A percentile compares a stretch with the other conserved stretches of the same genome.
These are phyloP conservation scores for Alectura lathami DNA, from an alignment of 2,113 vertebrate genomes.

Conservation along the genomic window DNA sequence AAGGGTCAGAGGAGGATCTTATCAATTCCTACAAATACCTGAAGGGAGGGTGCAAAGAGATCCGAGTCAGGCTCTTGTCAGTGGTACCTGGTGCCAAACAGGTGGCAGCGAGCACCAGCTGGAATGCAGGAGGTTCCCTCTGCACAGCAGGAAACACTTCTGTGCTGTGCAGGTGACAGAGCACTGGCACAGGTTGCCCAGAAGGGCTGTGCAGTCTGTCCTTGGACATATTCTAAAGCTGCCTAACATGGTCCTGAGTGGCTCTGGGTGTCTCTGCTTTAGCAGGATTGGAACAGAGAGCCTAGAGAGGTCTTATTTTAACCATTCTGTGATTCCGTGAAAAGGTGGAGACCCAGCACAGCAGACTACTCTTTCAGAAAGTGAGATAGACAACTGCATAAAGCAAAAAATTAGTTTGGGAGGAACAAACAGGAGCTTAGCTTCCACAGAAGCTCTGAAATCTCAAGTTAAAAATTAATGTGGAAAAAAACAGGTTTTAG, in stretches of 20 bases:
- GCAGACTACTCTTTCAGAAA: neutral
- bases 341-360: neutral
- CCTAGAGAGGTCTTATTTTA: neutral
- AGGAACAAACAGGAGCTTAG: neutral
- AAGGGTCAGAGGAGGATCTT: neutral
- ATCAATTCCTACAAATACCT: neutral
- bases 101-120: neutral
- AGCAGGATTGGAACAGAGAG: neutral
- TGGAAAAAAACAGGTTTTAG: neutral
- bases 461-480: neutral
- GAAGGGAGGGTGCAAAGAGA: neutral
- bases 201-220: neutral
- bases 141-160: neutral
- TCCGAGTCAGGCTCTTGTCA: neutral
- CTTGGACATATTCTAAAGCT: neutral
- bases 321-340: neutral
- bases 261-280: neutral
- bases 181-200: neutral
- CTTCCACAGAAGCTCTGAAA: neutral
- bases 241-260: neutral
- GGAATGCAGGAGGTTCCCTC: neutral
- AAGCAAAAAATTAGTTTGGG: neutral
- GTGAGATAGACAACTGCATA: neutral
- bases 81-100: neutral
- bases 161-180: neutral